Base-by-base conservation (phyloP, 2,888 invertebrate species). In the Gibbula magus region DNA sequence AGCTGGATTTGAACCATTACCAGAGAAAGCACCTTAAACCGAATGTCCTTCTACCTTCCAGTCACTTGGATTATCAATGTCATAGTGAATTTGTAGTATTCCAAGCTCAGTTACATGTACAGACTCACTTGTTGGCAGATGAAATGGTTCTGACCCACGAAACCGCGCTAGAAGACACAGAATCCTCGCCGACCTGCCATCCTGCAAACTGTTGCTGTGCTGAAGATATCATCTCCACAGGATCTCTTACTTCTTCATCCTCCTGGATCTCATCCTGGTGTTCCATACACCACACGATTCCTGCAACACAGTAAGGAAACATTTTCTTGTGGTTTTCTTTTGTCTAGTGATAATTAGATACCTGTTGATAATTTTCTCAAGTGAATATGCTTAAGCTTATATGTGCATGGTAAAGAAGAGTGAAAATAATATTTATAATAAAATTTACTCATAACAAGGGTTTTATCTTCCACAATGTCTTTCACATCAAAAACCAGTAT, bases 281-380 rank as follows among this genome's bases (percentile, higher is more conserved):
- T 10, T 86, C 82, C 82, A 85, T 83, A 78, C 88, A 88, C 86
- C 86, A 88, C 1, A 83, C 79, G 51, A 88, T 83, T 74, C 84
- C 88, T 88, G 74, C 66, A 70, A 77, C 79, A 51, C 74, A 18
- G 20, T 18, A 45, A 75, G 18, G 20, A 54, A 54, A 13, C n/a
- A 54, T 5, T 0, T 54, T 20, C 2, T 54, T 18, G 13, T 5
- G 13, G n/a, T 1, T 29, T n/a, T 39, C 32, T 20, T 51, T 20
- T 51, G 18, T 20, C 29, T 20, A 39, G 25, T 16, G n/a, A 8
- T 22, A 32, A 7, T 8, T 32, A 25, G n/a, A n/a, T n/a, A n/a
- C n/a, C n/a, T n/a, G n/a, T n/a, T n/a, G n/a, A n/a, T n/a, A n/a
- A n/a, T n/a, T n/a, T n/a, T n/a, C n/a, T n/a, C n/a, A n/a, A n/a